Evolutionary conservation across 2,797 vertebrate genomes (phyloP).

Genomic region (Melopsittacus undulatus): DNA sequence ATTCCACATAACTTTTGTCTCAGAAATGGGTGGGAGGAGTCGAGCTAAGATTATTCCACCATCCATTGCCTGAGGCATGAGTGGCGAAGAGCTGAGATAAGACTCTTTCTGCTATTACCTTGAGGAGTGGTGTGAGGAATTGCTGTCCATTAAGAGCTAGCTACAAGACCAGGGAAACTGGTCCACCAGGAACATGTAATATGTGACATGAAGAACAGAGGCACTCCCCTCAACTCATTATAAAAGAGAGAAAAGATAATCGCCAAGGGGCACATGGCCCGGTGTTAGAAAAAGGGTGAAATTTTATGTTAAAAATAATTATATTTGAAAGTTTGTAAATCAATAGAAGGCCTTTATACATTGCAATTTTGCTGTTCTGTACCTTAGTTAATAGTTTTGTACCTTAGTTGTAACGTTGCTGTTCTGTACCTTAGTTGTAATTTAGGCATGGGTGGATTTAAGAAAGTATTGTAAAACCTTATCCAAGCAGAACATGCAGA

Average conservation of each 20-base stretch:
- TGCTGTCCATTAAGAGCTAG: background rate
- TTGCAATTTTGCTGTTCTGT: too few relatives aligned
- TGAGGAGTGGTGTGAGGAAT: background rate
- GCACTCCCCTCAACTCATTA: background rate
- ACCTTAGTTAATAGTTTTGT: too few relatives aligned
- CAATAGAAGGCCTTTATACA: too few relatives aligned
- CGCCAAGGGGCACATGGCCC: background rate
- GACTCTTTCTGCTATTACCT: background rate
- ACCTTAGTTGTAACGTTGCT: too few relatives aligned
- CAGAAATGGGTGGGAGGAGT: background rate
- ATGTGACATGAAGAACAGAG: background rate
- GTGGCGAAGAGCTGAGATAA: background rate
- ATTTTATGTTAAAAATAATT: too few relatives aligned
- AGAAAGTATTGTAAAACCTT: too few relatives aligned
- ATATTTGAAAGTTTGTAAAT: too few relatives aligned
- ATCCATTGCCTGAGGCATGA: background rate
- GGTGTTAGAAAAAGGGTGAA: too few relatives aligned
- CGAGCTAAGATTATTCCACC: background rate
- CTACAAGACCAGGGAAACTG: background rate
- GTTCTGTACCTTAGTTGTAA: too few relatives aligned
- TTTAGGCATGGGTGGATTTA: too few relatives aligned
- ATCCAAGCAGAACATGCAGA: too few relatives aligned
- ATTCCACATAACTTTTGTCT: background rate
- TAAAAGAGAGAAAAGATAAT: background rate
- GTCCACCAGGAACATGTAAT: background rate